Conservation (phyloP, 2,113 vertebrate species). For the Nibea coibor region DNA sequence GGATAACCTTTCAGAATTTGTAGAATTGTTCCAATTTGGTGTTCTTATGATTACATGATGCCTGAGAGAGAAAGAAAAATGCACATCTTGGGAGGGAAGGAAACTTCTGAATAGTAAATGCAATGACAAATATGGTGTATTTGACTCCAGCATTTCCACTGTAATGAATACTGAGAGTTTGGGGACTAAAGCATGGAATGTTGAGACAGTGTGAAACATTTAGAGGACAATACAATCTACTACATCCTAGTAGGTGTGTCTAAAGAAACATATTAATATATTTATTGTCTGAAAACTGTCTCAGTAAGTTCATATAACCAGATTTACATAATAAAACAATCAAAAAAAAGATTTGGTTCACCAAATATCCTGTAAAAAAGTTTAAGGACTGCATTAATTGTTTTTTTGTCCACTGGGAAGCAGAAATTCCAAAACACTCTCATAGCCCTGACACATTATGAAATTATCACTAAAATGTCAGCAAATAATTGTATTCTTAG, state of each 20-base stretch:
- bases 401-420: neutral
- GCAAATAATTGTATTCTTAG: neutral
- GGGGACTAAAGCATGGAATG: neutral
- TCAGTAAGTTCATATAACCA: neutral
- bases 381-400: neutral
- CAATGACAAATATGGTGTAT: neutral
- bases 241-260: neutral
- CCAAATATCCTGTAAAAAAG: too few relatives aligned
- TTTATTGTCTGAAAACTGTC: neutral
- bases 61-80: neutral
- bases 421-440: neutral
- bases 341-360: neutral
- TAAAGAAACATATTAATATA: neutral
- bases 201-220: neutral
- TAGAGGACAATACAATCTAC: neutral
- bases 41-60: neutral
- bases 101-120: neutral
- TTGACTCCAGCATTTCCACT: neutral
- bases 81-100: neutral
- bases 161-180: neutral
- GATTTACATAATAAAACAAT: neutral
- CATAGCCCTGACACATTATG: neutral
- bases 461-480: neutral
- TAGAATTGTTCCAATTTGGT: constrained; percentile 1
- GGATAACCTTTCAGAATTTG: neutral